A percentile compares a stretch with the other conserved stretches of the same genome.
These are phyloP conservation scores for Coptotermes formosanus DNA, from an alignment of 1,140 invertebrate genomes.

Conservation along the genomic window DNA sequence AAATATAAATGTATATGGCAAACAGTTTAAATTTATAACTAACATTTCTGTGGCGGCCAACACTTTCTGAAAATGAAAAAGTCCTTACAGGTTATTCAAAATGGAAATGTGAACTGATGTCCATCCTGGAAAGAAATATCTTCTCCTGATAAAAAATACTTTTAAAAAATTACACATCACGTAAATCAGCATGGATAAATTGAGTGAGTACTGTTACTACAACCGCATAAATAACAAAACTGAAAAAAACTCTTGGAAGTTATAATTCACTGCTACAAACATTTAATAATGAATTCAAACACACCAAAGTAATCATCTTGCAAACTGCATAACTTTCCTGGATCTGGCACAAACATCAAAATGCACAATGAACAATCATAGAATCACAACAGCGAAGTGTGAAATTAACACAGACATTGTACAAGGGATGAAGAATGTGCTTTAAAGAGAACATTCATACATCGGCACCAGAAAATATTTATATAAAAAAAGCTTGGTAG, in stretches of 20 bases:
- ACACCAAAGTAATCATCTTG: neutral
- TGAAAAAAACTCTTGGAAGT: neutral
- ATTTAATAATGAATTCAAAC: neutral
- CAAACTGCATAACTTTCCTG: neutral
- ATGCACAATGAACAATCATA: neutral
- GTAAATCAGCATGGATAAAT: neutral
- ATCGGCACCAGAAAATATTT: neutral
- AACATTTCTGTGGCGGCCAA: neutral
- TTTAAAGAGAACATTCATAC: neutral
- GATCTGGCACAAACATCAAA: constrained; percentile 15
- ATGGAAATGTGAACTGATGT: neutral
- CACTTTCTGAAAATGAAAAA: neutral
- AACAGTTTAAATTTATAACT: no score
- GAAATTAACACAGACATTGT: neutral
- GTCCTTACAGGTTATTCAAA: neutral
- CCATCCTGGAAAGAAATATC: neutral
- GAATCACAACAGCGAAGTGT: neutral
- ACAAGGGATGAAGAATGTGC: neutral
- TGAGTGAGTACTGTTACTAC: neutral
- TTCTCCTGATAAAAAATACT: neutral
- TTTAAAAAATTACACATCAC: neutral
- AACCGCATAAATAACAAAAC: neutral
- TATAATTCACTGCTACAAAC: neutral
- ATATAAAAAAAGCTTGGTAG: neutral
- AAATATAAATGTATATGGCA: no score